Conservation (phyloP, 2,797 vertebrate species). For the Xyrichtys novacula region DNA sequence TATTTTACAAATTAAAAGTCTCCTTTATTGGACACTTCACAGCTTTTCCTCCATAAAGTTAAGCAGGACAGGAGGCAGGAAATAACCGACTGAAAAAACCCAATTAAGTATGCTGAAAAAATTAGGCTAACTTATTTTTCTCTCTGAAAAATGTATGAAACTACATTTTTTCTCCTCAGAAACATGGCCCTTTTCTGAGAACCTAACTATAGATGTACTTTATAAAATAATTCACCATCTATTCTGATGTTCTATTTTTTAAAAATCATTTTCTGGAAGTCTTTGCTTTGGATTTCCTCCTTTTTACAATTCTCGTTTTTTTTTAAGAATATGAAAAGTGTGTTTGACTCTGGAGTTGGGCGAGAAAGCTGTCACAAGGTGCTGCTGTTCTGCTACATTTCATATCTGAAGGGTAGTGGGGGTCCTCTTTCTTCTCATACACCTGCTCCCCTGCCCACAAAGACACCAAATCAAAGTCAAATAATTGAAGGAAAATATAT, state of each 20-base stretch:
- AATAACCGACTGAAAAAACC: neutral
- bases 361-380: slow-evolving; percentile 53
- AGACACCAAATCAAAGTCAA: neutral
- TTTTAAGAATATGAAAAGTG: slow-evolving; percentile 17
- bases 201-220: no score
- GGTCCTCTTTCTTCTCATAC: slow-evolving; percentile 26
- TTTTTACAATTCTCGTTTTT: neutral
- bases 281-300: slow-evolving; percentile 5
- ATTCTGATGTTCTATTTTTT: no score
- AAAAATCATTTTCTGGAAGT: no score
- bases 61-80: neutral
- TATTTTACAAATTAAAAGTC: neutral
- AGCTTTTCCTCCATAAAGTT: neutral
- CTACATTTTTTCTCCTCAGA: fast-evolving
- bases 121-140: neutral
- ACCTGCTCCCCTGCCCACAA: slow-evolving; percentile 39
- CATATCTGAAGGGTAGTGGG: neutral
- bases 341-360: slow-evolving; percentile 3
- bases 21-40: neutral
- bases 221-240: no score
- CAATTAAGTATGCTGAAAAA: neutral
- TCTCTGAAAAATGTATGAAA: neutral
- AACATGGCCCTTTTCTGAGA: neutral
- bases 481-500: neutral
- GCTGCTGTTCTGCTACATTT: slow-evolving; percentile 50